These are phyloP conservation scores for Balearica regulorum DNA, from an alignment of 2,797 vertebrate species.

Conservation along the genomic window DNA sequence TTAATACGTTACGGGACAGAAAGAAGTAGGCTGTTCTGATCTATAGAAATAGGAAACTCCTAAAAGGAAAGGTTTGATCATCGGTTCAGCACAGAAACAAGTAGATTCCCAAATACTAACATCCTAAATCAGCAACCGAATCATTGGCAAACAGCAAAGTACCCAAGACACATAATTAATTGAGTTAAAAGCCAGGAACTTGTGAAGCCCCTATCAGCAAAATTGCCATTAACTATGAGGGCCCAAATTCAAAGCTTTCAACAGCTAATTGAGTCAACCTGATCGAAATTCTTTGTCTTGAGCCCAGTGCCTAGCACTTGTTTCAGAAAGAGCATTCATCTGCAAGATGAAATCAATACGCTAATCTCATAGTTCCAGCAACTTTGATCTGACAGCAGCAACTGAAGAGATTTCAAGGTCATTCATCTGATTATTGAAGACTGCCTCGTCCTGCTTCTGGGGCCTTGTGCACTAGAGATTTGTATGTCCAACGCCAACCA, in stretches of 20 bases:
- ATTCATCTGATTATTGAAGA: neutral
- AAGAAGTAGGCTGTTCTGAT: neutral
- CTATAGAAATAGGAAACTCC: neutral
- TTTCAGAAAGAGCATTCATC: neutral
- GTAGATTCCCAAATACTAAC: neutral
- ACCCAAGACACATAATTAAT: accelerated
- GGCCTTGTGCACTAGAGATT: accelerated
- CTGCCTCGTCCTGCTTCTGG: neutral
- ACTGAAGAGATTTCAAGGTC: neutral
- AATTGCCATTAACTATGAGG: neutral
- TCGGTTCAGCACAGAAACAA: neutral
- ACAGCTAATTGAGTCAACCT: neutral
- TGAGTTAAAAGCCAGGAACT: neutral
- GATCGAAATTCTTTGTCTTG: neutral
- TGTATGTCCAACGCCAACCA: neutral
- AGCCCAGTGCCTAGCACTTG: neutral
- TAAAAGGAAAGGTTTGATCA: neutral
- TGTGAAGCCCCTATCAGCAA: neutral
- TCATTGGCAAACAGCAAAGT: neutral
- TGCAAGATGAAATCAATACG: neutral
- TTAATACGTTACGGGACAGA: accelerated
- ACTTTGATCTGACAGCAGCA: neutral
- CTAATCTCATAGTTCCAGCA: neutral
- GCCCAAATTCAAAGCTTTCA: neutral
- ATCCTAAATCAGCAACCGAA: neutral